Percentiles rank a stretch among this genome's conserved stretches.
Conservation (phyloP, 64 coral and sea anemone genomes). For the Exaiptasia diaphana region DNA sequence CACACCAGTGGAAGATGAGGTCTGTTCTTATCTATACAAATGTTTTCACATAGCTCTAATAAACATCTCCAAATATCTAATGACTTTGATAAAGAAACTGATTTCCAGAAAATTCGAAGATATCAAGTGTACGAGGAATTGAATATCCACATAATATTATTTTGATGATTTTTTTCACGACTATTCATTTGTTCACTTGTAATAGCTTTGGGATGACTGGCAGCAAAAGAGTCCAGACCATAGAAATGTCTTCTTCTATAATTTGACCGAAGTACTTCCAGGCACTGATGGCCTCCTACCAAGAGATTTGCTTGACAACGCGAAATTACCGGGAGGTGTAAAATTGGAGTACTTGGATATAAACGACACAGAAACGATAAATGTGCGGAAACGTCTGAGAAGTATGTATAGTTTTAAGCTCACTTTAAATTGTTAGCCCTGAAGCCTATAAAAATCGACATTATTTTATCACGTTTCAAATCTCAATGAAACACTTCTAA, state of each 20-base stretch:
- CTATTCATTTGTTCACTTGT: too few species aligned
- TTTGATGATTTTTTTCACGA: too few species aligned
- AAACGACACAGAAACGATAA: neutral
- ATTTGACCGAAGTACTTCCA: neutral
- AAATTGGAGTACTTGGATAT: conserved; percentile 19
- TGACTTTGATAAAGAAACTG: too few species aligned
- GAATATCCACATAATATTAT: too few species aligned
- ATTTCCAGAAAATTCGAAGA: too few species aligned
- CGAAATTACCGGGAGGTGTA: conserved; percentile 1
- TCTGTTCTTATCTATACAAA: too few species aligned
- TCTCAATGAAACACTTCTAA: neutral
- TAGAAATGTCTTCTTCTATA: conserved; percentile 16
- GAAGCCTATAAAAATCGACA: neutral
- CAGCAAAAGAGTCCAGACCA: conserved; percentile 42
- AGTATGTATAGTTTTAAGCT: neutral
- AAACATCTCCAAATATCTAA: too few species aligned
- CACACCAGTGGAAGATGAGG: too few species aligned
- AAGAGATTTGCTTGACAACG: neutral
- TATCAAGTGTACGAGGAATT: too few species aligned
- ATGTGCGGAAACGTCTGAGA: neutral
- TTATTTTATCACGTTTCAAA: neutral
- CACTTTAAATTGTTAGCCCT: neutral
- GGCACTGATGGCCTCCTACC: conserved; percentile 4
- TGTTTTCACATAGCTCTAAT: too few species aligned
- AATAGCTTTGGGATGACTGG: conserved; percentile 33